Evolutionary conservation across 2,113 vertebrate genomes (phyloP), one percentile per base, ranked within the genome.

Genomic region (Prionailurus bengalensis): DNA sequence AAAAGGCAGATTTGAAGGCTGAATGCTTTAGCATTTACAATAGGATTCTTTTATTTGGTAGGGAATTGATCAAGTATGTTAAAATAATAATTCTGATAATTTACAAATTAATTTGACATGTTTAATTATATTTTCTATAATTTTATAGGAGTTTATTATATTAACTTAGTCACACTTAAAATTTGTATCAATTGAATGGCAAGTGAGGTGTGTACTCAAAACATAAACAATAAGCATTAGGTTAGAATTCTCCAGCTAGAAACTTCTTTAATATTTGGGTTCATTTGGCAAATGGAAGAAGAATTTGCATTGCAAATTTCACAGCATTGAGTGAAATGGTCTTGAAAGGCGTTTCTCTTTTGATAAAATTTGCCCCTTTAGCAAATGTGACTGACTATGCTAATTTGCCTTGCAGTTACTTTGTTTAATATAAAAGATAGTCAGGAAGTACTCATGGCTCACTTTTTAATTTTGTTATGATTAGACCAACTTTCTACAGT

Each of bases 161-260:
- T 65, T 82, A 76, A 58, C 31, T 55, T 23, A 80, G 42, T 33
- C 31, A 87, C 1, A 33, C 12, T 92, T 95, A 86, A 70, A 74
- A 31, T 96, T 91, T 90, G 29, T 55, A 88, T 96, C 79, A 21
- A 85, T 61, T 71, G 78, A 94, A 66, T 93, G 89, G 53, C 55
- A 94, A 66, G 5, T 12, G 9, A 16, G 7, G 3, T 91, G 36
- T 95, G 6, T 73, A 78, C 33, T 94, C 42, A 19, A 45, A 78
- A 73, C 70, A 71, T 71, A 93, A 85, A 88, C 31, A 82, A 0
- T 76, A 78, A 85, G 8, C 16, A 16, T 84, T 29, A 10, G 82
- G 36, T 16, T 83, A 45, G 82, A 94, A 89, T 80, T 85, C 10
- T 53, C 15, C 13, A 87, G n/a, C 15, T 95, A 70, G 81, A 80